Evolutionary conservation across 1,140 invertebrate species (phyloP), one percentile per base, ranked within the genome.

Genomic region (Trigoniulus corallinus): DNA sequence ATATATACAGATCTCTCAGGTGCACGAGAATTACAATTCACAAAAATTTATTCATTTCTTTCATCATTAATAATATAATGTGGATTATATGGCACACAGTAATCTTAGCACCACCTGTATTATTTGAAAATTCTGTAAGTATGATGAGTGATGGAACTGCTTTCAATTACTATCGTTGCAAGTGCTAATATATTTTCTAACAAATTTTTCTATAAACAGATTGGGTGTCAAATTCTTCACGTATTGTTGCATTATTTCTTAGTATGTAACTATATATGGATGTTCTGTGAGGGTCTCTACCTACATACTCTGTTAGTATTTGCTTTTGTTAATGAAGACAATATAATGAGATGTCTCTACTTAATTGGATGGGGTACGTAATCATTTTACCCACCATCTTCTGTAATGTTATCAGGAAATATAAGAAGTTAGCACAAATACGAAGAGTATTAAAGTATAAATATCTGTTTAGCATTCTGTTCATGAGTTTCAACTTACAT

Each of bases 271-370:
- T 67, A 67, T 54, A 61, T 64, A 40, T 70, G 67, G 67, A 68
- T 68, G 65, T 68, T 68, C 47, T 68, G 64, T 46, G 66, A 68
- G 52, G 69, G 68, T 1, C 58, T 71, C 15, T 71, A 68, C 52
- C 59, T 70, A 3, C 67, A 70, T 52, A 67, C 66, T 1, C 51
- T 68, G 22, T 58, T 71, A 7, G 64, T 67, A 2, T 54, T 64
- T 15, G 63, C 67, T 1, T 70, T 70, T 53, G 61, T 62, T 1
- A 62, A 61, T 25, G 62, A 64, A 48, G 62, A 62, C 41, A 58
- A 55, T 22, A 54, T 70, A 1, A 53, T 69, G 12, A 55, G 57
- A 10, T 58, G 60, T 26, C 68, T 67, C 47, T 64, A 60, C 54
- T 24, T 62, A 22, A 63, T 68, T 22, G 67, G 67, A 39, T 70